Evolutionary conservation across 2,797 vertebrate species (phyloP), one percentile per base, ranked within the genome.

Genomic region (Hozukius guyotensis): DNA sequence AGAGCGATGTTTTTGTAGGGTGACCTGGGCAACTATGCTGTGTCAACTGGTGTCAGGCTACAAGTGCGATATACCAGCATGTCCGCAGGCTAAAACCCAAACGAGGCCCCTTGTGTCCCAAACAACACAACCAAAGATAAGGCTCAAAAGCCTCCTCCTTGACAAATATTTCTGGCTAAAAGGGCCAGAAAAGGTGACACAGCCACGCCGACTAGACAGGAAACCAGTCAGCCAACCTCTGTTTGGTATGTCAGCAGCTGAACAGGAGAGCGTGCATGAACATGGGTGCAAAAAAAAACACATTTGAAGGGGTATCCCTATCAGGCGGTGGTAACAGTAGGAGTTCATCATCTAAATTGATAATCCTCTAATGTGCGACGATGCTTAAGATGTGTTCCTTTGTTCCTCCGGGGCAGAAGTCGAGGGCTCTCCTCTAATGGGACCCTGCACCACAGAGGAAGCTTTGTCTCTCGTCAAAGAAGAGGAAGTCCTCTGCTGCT

Each of bases 21-120:
- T 95, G 95, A 96, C 95, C 95, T 91, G 93, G 88, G 91, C 82
- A 94, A 93, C 93, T 91, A 93, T 94, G 85, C 91, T 92, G 92
- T 96, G 95, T 96, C 95, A 97, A 96, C 94, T 94, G 95, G 95
- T 96, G 94, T 96, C 95, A 95, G 93, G 91, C 93, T 94, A 93
- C 95, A 92, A 93, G 94, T 92, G 91, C 88, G 74, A 88, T 86
- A 88, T 88, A 88, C 85, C 88, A 86, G 87, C 88, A 73, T 92
- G 93, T 93, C 96, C 89, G 88, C 81, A 89, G 95, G 96, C 94
- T 80, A 93, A 88, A 84, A 70, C 79, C 89, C 84, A 88, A 93
- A 89, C 80, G 79, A 91, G 87, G 79, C 86, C 88, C 88, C 89
- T 88, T 94, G 90, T 93, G 90, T 94, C 91, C 92, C 87, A 92